phyloP scores from a whole-genome alignment of 2,797 vertebrate species.

The Hephaestus fuliginosus region DNA sequence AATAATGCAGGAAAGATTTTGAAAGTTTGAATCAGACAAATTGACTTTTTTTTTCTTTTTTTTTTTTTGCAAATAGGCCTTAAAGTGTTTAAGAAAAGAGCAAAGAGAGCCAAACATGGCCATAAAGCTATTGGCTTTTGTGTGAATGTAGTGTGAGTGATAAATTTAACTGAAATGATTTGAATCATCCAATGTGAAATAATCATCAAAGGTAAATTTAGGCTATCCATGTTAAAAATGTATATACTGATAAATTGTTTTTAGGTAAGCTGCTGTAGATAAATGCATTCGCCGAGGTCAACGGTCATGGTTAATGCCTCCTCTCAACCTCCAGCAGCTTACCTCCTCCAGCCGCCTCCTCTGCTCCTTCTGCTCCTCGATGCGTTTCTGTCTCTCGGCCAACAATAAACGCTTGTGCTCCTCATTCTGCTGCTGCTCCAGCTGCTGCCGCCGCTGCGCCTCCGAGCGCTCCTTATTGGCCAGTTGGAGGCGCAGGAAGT shows the following conservation, averaged over 20 bases:
- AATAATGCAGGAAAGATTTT: conserved; percentile 19
- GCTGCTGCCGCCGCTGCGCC: conserved; percentile 91
- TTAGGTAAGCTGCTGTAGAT: background rate
- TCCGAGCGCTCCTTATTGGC: conserved; percentile 96
- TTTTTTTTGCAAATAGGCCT: conserved; percentile 3
- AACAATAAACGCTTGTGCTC: conserved; percentile 94
- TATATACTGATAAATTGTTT: background rate
- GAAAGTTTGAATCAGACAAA: conserved; percentile 2
- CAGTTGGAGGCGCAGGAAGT: conserved; percentile 95
- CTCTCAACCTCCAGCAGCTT: conserved; percentile 6
- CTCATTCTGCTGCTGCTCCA: conserved; percentile 96
- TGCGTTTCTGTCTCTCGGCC: conserved; percentile 96
- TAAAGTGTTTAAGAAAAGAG: background rate
- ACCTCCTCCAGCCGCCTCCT: conserved; percentile 94
- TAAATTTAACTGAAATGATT: background rate
- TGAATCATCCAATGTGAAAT: background rate
- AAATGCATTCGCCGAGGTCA: background rate
- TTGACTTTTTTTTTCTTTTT: background rate
- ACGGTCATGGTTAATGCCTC: background rate
- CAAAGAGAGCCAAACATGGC: background rate
- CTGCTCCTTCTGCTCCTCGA: conserved; percentile 98
- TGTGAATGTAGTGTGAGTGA: background rate
- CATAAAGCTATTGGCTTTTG: background rate
- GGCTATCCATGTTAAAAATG: background rate
- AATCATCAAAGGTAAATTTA: background rate